These are phyloP conservation scores for Periophthalmus magnuspinnatus DNA, from an alignment of 2,797 vertebrate genomes.

Conservation along the genomic window DNA sequence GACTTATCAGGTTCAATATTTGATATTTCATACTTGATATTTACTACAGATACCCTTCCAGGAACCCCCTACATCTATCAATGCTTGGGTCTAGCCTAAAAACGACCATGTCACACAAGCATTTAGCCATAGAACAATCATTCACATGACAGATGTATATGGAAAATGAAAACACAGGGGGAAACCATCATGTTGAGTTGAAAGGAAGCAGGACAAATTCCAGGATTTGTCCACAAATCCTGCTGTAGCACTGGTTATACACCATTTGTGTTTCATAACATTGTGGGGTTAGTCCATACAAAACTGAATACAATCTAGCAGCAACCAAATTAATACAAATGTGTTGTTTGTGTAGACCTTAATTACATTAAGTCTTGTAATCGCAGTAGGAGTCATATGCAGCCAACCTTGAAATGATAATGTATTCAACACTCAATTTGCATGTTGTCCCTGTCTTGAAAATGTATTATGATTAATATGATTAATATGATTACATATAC, in stretches of 20 bases:
- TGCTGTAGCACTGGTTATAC: conserved; percentile 4
- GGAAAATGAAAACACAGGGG: no score
- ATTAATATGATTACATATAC: neutral
- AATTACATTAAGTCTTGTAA: neutral
- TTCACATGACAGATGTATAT: no score
- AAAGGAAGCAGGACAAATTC: conserved; percentile 42
- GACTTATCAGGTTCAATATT: no score
- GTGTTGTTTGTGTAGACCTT: neutral
- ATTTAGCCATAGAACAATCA: neutral
- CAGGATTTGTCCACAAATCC: conserved; percentile 63
- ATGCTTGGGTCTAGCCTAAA: no score
- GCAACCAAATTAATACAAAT: neutral
- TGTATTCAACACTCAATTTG: neutral
- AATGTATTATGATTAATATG: neutral
- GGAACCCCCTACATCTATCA: no score
- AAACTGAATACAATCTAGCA: neutral
- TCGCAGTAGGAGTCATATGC: neutral
- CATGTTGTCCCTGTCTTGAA: neutral
- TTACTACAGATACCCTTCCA: no score
- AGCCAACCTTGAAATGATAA: neutral
- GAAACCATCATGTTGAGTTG: neutral
- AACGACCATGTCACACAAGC: no score
- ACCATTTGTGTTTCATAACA: neutral
- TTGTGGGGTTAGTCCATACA: neutral
- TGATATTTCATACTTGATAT: no score